Evolutionary conservation across 2,113 vertebrate species (phyloP), one percentile per base, ranked within the genome.

Genomic region (Gallinago undulata): DNA sequence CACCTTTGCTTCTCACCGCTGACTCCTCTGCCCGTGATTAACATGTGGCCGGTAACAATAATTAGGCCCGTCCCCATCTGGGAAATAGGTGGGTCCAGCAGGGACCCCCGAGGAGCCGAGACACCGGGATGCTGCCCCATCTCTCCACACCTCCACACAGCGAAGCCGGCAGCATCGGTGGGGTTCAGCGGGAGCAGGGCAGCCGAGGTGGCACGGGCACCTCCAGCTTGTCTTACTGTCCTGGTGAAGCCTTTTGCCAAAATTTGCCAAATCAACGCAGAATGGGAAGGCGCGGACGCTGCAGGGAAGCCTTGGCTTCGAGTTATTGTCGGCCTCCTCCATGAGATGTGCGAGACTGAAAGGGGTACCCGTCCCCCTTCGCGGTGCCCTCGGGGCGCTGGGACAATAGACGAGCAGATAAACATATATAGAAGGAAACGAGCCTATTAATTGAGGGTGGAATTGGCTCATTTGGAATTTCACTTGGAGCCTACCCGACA

Each of bases 101-200:
- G 66, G 84, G 84, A 35, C 84, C 62, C 3, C 0, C 2, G 3
- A 45, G 64, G 43, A 87, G 64, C 1, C 0, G 30, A 19, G 74
- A 19, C 72, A 10, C 25, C 0, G 2, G 47, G 64, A 3, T 10
- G 85, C 73, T 63, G 81, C 78, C 84, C 33, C 86, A 87, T 43
- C 39, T 64, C 95, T 45, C 2, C 2, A 48, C 57, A 30, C 81
- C 51, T 45, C 37, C 2, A 1, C 47, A 0, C 19, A 48, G 48
- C 17, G 0, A 35, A 51, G 17, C 47, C 17, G 0, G 39, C 11
- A 3, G 53, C 5, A 1, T 30, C 0, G 2, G 9, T 0, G 6
- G 51, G 27, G 31, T 31, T 19, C 10, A 10, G 0, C 4, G 1
- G 59, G 60, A 69, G 14, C 28, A 15, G 28, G 7, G 43, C 67